These are phyloP conservation scores for Himalopsyche tibetana DNA, from an alignment of 2,888 invertebrate genomes.

Conservation along the genomic window DNA sequence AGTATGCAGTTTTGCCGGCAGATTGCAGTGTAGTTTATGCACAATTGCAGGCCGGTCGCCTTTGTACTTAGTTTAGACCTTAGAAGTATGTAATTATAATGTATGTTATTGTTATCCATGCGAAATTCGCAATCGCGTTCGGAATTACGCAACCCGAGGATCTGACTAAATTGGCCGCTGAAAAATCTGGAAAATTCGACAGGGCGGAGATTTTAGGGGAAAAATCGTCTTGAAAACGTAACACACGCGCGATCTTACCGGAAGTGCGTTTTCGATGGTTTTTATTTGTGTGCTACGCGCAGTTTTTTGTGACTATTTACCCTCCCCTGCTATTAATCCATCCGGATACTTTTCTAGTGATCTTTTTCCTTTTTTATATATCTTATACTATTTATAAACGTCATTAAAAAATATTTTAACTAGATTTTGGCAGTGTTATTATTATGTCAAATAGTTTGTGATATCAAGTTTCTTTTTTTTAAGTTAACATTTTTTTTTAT, in stretches of 20 bases:
- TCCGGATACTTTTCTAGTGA: background rate
- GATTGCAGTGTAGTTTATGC: conserved; percentile 78
- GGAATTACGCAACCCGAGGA: conserved; percentile 10
- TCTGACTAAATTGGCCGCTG: background rate
- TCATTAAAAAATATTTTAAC: too few species aligned
- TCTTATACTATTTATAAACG: too few species aligned
- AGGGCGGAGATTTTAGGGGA: conserved; percentile 23
- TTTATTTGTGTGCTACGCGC: conserved; percentile 32
- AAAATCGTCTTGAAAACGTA: conserved; percentile 30
- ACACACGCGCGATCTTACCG: conserved; percentile 38
- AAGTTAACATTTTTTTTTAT: background rate
- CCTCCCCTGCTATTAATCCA: background rate
- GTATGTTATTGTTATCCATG: conserved; percentile 50
- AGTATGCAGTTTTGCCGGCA: conserved; percentile 75
- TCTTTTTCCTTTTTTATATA: background rate
- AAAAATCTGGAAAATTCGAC: conserved; percentile 37
- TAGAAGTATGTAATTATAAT: conserved; percentile 53
- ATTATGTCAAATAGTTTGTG: conserved; percentile 31
- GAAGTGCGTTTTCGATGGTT: conserved; percentile 40
- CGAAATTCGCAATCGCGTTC: conserved; percentile 46
- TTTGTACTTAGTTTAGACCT: conserved; percentile 55
- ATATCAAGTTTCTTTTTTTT: background rate
- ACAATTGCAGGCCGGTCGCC: conserved; percentile 68
- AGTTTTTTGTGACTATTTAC: conserved; percentile 7
- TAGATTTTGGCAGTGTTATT: background rate